Base-by-base conservation (phyloP, 2,888 invertebrate species). In the Drosophila limbata region DNA sequence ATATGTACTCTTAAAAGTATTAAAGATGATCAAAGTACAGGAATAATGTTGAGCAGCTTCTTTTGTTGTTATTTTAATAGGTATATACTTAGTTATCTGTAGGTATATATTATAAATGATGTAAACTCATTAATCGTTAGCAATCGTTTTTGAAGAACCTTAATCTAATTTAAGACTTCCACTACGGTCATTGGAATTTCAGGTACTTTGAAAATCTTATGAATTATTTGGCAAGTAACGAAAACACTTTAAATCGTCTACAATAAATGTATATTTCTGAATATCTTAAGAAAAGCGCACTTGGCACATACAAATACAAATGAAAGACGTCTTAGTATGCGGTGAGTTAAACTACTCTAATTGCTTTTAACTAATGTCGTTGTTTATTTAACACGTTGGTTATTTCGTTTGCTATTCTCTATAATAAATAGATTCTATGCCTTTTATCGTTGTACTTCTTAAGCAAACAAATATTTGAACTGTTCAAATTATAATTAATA, bases 171-270 rank as follows among this genome's bases (percentile, higher is more conserved):
- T 75, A 70, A 69, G 77, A 86, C 69, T 86, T 84, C 77, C 77
- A 71, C 59, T 73, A 65, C 81, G 75, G 66, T 81, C 47, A 67
- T 69, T 88, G 84, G 76, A 88, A 88, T 86, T 84, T 85, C 85
- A 85, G 85, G 85, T 85, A 85, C 85, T 88, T 85, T 87, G 73
- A 79, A 88, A 85, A 88, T 85, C 87, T 88, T 85, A 88, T 75
- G 87, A 85, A 85, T 85, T 84, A 79, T 76, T 70, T 75, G 87
- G 79, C 86, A 86, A 83, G 68, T 70, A 83, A 80, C 73, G 78
- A 78, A 83, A 83, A 71, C 61, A 65, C 47, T 61, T 76, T 37
- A 70, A 78, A 69, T 47, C 52, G 40, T 62, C 65, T 78, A 76
- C 63, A 77, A 57, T 75, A 50, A 25, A 45, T 48, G 19, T 52